Evolutionary conservation across 2,888 invertebrate species (phyloP).

Genomic region (Mycalesis mineus): DNA sequence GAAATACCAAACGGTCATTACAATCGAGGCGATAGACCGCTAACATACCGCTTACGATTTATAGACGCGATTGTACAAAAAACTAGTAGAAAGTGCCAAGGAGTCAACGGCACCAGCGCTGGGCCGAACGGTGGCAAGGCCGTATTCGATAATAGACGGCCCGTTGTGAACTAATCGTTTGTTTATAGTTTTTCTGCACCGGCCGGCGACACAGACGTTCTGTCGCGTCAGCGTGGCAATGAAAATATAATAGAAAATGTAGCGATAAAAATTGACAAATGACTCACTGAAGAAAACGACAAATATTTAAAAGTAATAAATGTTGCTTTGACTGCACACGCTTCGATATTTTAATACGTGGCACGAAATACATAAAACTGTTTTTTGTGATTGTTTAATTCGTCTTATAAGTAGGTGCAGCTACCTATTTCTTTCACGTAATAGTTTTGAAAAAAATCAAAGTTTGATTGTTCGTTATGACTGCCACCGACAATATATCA

Average conservation of each 20-base stretch:
- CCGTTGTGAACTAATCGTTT: conserved; percentile 64
- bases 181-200: conserved; percentile 60
- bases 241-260: conserved; percentile 1
- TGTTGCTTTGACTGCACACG: too few relatives aligned
- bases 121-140: conserved; percentile 73
- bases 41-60: conserved; percentile 22
- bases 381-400: too few relatives aligned
- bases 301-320: not conserved
- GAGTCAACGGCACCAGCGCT: conserved; percentile 71
- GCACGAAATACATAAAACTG: too few relatives aligned
- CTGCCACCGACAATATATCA: too few relatives aligned
- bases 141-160: conserved; percentile 64
- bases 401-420: too few relatives aligned
- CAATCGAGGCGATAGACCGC: not conserved
- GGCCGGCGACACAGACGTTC: conserved; percentile 28
- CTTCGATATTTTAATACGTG: too few relatives aligned
- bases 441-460: too few relatives aligned
- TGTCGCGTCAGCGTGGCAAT: conserved; percentile 6
- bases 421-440: too few relatives aligned
- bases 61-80: conserved; percentile 43
- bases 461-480: too few relatives aligned
- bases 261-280: not conserved
- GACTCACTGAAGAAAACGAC: not conserved
- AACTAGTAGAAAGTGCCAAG: conserved; percentile 66
- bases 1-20: conserved; percentile 3